Conservation (phyloP, 2,888 invertebrate genomes). For the Euproctis similis region DNA sequence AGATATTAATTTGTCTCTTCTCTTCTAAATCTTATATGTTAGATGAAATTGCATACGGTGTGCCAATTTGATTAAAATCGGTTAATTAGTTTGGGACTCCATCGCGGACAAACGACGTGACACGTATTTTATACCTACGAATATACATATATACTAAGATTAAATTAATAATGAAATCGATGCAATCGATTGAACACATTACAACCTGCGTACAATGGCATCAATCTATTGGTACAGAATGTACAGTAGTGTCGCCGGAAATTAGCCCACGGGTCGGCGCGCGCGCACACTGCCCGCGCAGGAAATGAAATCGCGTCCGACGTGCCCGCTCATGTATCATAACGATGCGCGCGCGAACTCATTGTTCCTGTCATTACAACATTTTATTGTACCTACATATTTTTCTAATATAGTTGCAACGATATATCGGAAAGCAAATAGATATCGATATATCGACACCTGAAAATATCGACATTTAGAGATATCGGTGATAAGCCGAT, state of each 20-base stretch:
- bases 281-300: conserved; percentile 52
- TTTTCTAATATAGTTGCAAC: neutral
- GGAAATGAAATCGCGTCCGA: conserved; percentile 72
- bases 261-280: conserved; percentile 63
- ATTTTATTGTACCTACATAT: conserved; percentile 10
- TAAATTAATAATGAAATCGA: conserved; percentile 20
- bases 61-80: too few species aligned
- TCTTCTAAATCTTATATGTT: too few species aligned
- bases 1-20: too few species aligned
- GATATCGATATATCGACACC: too few species aligned
- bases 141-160: too few species aligned
- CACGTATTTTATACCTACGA: too few species aligned
- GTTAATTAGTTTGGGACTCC: too few species aligned
- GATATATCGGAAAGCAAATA: neutral
- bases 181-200: conserved; percentile 23
- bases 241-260: conserved; percentile 46
- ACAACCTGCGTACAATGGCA: conserved; percentile 27
- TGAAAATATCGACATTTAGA: too few species aligned
- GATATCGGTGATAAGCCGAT: too few species aligned
- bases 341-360: conserved; percentile 31
- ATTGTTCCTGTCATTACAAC: conserved; percentile 19
- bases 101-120: too few species aligned
- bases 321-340: conserved; percentile 60
- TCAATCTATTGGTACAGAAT: conserved; percentile 29
- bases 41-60: too few species aligned